Evolutionary conservation across 2,888 invertebrate genomes (phyloP).

Genomic region (Torymus aiolomorphi): DNA sequence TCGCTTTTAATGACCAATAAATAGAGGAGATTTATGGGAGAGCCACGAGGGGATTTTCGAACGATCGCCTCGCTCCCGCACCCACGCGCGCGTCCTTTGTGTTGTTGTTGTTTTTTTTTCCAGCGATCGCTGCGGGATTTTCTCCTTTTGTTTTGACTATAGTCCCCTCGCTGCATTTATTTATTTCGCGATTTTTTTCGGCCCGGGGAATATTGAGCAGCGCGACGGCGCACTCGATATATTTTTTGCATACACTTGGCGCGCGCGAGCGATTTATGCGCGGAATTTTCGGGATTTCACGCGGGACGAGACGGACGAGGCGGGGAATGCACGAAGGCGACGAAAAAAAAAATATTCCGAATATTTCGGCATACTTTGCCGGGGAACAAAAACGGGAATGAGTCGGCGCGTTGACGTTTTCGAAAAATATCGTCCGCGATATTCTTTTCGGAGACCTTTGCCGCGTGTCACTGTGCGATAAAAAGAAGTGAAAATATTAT

Average conservation of each 20-base stretch:
- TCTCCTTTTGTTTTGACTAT: constrained; percentile 7
- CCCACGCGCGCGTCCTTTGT: too few relatives aligned
- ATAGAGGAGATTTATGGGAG: too few relatives aligned
- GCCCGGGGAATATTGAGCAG: background rate
- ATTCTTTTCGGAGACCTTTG: too few relatives aligned
- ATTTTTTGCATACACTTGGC: background rate
- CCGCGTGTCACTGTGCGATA: too few relatives aligned
- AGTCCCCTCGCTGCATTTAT: constrained; percentile 6
- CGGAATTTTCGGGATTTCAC: constrained; percentile 8
- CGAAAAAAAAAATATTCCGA: constrained; percentile 10
- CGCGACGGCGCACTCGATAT: background rate
- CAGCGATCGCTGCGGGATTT: background rate
- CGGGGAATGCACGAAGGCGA: background rate
- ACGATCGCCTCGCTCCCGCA: too few relatives aligned
- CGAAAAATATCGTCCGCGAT: background rate
- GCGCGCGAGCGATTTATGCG: background rate
- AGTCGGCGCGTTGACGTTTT: background rate
- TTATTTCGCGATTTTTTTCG: constrained; percentile 17
- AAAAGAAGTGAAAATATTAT: too few relatives aligned
- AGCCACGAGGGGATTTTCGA: too few relatives aligned
- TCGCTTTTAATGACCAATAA: too few relatives aligned
- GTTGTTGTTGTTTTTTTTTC: background rate
- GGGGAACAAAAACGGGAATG: background rate
- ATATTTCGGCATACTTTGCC: background rate
- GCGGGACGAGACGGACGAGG: constrained; percentile 1